Percentiles rank a stretch among this genome's conserved stretches.
Conservation (phyloP, 1,140 invertebrate species). For the Habropoda laboriosa region DNA sequence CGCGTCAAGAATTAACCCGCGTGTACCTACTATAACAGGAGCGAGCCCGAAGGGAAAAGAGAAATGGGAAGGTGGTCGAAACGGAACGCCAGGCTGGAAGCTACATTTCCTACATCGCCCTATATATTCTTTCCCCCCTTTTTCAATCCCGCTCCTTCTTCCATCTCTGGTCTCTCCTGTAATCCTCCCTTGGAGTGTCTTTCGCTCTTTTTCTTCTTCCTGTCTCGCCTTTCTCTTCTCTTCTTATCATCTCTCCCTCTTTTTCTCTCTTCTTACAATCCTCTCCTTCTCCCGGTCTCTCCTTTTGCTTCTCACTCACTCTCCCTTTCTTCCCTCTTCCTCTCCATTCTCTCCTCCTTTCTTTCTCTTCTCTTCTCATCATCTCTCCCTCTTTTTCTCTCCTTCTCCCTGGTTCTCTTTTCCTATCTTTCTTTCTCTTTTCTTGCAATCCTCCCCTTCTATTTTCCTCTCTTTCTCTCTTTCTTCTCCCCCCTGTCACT, state of each 20-base stretch:
- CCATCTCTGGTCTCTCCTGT: background rate
- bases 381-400: too few relatives aligned
- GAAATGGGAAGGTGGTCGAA: background rate
- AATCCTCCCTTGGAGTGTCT: background rate
- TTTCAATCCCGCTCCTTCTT: too few relatives aligned
- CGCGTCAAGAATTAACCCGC: conserved; percentile 50
- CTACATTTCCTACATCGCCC: conserved; percentile 59
- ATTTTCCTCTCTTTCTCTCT: background rate
- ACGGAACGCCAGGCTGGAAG: conserved; percentile 37
- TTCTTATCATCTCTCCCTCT: too few relatives aligned
- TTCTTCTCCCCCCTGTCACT: background rate
- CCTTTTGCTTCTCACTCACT: too few relatives aligned
- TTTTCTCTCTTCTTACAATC: conserved; percentile 4
- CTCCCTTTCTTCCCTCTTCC: background rate
- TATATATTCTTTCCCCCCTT: conserved; percentile 8
- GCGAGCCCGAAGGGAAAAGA: conserved; percentile 3
- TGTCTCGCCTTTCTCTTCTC: too few relatives aligned
- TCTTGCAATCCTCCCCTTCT: too few relatives aligned
- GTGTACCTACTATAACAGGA: too few relatives aligned
- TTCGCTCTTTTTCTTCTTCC: too few relatives aligned
- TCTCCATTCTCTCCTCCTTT: background rate
- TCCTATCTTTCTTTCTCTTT: too few relatives aligned
- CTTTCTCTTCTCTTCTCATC: too few relatives aligned
- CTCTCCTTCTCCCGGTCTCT: too few relatives aligned
- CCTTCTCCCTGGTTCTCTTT: too few relatives aligned